Conservation (phyloP, 2,888 invertebrate genomes). For the Boloria selene region DNA sequence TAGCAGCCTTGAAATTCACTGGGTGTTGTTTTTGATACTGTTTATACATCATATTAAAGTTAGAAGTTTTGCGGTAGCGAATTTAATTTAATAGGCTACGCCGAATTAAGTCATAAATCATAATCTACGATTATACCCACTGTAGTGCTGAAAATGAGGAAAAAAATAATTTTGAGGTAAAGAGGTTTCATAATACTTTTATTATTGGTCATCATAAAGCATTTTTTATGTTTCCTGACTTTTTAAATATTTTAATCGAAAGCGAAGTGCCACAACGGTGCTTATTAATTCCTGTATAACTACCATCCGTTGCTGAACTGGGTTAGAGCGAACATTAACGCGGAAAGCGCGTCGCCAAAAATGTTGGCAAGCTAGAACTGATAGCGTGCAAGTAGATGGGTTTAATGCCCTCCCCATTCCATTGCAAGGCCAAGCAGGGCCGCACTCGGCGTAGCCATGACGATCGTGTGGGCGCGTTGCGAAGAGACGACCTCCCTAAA, state of each 20-base stretch:
- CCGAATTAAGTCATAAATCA: not conserved
- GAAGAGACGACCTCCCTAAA: slow-evolving; percentile 61
- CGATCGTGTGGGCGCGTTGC: slow-evolving; percentile 73
- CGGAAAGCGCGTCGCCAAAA: slow-evolving; percentile 67
- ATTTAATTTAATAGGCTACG: slow-evolving; percentile 1
- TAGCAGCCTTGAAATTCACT: slow-evolving; percentile 61
- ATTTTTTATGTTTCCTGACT: slow-evolving; percentile 13
- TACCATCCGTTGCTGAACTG: slow-evolving; percentile 40
- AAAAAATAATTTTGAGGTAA: not conserved
- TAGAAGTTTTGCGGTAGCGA: slow-evolving; percentile 9
- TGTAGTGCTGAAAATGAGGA: not conserved
- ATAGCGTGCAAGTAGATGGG: slow-evolving; percentile 74
- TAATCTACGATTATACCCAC: not conserved
- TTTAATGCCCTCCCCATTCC: slow-evolving; percentile 82
- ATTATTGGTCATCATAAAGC: not conserved
- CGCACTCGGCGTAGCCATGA: slow-evolving; percentile 76
- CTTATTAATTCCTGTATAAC: slow-evolving; percentile 27
- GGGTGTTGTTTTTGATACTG: slow-evolving; percentile 23
- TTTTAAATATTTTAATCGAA: not conserved
- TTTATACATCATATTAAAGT: slow-evolving; percentile 2
- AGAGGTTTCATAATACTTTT: slow-evolving; percentile 4
- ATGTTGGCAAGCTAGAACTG: slow-evolving; percentile 72
- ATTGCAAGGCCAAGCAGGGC: slow-evolving; percentile 83
- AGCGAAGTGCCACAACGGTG: not conserved
- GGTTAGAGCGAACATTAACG: slow-evolving; percentile 47